A percentile compares a stretch with the other conserved stretches of the same genome.
phyloP scores from a whole-genome alignment of 2,888 invertebrate species.

The Eupithecia abbreviata region DNA sequence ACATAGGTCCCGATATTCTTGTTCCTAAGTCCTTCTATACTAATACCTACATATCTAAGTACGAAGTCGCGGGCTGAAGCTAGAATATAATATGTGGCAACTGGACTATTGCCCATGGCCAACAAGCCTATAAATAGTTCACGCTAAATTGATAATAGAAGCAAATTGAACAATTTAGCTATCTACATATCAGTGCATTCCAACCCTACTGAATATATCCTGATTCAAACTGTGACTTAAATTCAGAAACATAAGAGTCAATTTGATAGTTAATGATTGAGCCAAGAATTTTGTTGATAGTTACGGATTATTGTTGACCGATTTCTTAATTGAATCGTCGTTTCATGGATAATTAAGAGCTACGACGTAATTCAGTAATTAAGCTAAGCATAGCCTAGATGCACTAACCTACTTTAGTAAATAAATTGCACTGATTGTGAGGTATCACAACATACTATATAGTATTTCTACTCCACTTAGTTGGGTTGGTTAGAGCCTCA shows the following conservation, averaged over 20 bases:
- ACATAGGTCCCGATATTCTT: background rate
- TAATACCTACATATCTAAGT: background rate
- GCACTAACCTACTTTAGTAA: background rate
- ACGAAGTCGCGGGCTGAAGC: background rate
- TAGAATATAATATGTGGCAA: background rate
- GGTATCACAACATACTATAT: background rate
- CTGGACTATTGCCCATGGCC: conserved; percentile 12
- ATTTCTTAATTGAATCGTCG: background rate
- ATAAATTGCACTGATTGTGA: background rate
- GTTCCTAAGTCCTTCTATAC: background rate
- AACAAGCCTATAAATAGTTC: conserved; percentile 27
- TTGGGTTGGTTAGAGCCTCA: background rate
- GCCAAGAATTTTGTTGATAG: background rate
- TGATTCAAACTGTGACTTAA: background rate
- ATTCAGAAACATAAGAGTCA: background rate
- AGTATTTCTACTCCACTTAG: background rate
- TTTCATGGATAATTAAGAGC: background rate
- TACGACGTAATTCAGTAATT: background rate
- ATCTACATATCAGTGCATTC: background rate
- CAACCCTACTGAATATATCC: background rate
- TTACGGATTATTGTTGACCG: background rate
- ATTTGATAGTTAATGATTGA: background rate
- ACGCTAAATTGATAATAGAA: conserved; percentile 21
- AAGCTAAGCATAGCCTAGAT: background rate
- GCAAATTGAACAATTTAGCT: conserved; percentile 26